Percentiles rank a stretch among this genome's conserved stretches.
phyloP scores from a whole-genome alignment of 1,140 invertebrate genomes.

The Galleria mellonella region DNA sequence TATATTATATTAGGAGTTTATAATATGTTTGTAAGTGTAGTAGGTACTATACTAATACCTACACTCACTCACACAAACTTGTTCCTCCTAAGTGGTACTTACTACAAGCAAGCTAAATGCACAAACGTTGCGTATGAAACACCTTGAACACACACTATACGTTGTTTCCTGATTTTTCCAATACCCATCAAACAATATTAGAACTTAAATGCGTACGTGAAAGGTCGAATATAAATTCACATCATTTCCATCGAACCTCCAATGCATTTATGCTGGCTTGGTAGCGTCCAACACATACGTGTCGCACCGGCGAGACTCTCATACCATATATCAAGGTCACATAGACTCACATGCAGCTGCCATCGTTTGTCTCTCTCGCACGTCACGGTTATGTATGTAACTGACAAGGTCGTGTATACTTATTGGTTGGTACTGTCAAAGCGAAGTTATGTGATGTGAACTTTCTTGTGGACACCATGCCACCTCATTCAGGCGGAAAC shows the following conservation, averaged over 20 bases:
- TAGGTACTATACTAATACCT: no score
- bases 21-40: no score
- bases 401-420: conserved; percentile 27
- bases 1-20: no score
- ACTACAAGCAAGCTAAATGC: neutral
- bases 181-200: neutral
- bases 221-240: neutral
- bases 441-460: conserved; percentile 26
- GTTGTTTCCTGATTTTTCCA: conserved; percentile 5
- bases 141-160: no score
- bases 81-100: neutral
- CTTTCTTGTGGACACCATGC: conserved; percentile 31
- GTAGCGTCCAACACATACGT: conserved; percentile 48
- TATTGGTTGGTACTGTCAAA: conserved; percentile 20
- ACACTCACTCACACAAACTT: no score
- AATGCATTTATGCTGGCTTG: conserved; percentile 35
- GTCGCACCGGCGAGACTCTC: conserved; percentile 39
- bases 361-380: conserved; percentile 26
- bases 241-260: conserved; percentile 11
- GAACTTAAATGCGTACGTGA: neutral
- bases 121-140: neutral
- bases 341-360: conserved; percentile 34
- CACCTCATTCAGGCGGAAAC: conserved; percentile 15
- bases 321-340: conserved; percentile 52
- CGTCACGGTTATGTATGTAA: conserved; percentile 12